phyloP scores from a whole-genome alignment of 2,797 vertebrate genomes.

The Pristis pectinata region DNA sequence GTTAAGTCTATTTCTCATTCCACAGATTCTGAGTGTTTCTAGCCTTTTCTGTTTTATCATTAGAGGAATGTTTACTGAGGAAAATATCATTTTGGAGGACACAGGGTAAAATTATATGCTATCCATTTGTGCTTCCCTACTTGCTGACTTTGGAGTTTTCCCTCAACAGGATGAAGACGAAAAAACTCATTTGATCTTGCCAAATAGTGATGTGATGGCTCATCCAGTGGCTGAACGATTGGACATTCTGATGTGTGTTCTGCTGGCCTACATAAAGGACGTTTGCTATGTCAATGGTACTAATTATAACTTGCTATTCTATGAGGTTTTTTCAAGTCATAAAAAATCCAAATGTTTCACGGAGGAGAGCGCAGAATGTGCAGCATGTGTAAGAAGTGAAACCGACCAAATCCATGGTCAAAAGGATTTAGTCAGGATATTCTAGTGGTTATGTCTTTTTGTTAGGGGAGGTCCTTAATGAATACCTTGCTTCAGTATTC shows the following conservation, averaged over 20 bases:
- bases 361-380: neutral
- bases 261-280: conserved; percentile 80
- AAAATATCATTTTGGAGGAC: neutral
- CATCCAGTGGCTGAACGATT: conserved; percentile 81
- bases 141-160: conserved; percentile 39
- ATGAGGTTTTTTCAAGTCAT: neutral
- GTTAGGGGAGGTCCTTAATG: no score
- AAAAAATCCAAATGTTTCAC: neutral
- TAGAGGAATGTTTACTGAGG: neutral
- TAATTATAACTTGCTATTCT: neutral
- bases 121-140: neutral
- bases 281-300: conserved; percentile 70
- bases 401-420: neutral
- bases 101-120: neutral
- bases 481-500: no score
- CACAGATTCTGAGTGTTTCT: no score
- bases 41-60: no score
- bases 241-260: conserved; percentile 72
- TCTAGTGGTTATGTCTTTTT: neutral
- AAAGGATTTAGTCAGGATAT: neutral
- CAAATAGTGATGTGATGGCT: conserved; percentile 52
- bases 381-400: neutral
- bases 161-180: conserved; percentile 78
- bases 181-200: neutral
- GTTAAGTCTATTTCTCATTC: no score